Conservation (phyloP, 1,140 invertebrate species). For the Drosophila jambulina region DNA sequence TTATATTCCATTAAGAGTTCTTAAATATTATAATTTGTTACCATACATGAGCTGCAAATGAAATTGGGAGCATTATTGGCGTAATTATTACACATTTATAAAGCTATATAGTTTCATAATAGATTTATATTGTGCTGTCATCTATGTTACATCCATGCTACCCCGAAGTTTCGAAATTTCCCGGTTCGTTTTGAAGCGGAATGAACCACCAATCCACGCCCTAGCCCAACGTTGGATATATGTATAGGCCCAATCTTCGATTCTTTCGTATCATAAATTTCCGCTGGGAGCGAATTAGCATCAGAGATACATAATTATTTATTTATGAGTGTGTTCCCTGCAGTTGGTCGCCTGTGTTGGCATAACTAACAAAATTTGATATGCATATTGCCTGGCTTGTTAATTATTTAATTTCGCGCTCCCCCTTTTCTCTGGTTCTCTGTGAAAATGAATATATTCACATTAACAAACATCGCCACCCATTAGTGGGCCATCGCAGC, state of each 20-base stretch:
- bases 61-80: no score
- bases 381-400: conserved; percentile 49
- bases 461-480: conserved; percentile 51
- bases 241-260: conserved; percentile 17
- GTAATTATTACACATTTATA: no score
- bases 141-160: neutral
- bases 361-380: conserved; percentile 45
- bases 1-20: no score
- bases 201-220: conserved; percentile 3
- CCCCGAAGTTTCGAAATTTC: neutral
- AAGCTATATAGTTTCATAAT: no score
- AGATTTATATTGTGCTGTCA: neutral
- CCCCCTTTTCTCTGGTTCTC: neutral
- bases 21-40: no score
- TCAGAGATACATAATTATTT: conserved; percentile 34
- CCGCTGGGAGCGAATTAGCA: conserved; percentile 26
- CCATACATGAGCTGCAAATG: no score
- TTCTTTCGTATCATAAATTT: conserved; percentile 44
- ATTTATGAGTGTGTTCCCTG: conserved; percentile 45
- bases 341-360: conserved; percentile 29
- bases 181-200: conserved; percentile 12
- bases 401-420: conserved; percentile 53
- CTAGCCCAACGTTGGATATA: conserved; percentile 1
- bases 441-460: conserved; percentile 47
- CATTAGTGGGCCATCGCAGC: conserved; percentile 47